Base-by-base conservation (phyloP, 2,888 invertebrate species). In the Coleophora flavipennella region DNA sequence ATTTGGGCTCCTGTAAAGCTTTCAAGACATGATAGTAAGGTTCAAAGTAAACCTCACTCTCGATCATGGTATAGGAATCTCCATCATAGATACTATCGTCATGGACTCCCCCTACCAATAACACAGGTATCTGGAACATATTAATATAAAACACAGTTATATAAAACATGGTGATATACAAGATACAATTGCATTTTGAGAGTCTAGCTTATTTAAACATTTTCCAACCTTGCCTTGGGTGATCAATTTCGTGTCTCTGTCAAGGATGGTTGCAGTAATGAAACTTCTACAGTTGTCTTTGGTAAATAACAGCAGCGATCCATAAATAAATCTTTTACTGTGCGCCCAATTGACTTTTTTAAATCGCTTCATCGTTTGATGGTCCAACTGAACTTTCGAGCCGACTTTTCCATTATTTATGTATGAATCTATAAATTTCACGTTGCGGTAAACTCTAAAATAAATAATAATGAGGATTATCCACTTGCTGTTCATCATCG, bases 11-110 rank as follows among this genome's bases (percentile, higher is more conserved):
- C 59, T 91, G 88, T 20, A 95, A 63, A 29, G 89, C 91, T 46
- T 83, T 85, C 36, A 93, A 76, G 0, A 93, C 90, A 51, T 92
- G 91, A 44, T 86, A 81, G 61, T 94, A 95, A 0, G 94, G 92
- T 59, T 94, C 94, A 66, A 92, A 94, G 66, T 91, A 95, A 1
- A 92, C 90, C 44, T 89, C 89, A 35, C 92, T 90, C 68, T 94
- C 93, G 25, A 92, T 87, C 91, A 95, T 91, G 1, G 86, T 65
- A 50, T 71, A 80, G 1, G 40, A 38, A 10, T 65, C 66, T 9
- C 55, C 49, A 20, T 43, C 44, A 28, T 59, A 58, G 2, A 75
- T 43, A n/a, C n/a, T n/a, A 33, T 60, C 44, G 10, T 56, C 53
- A 13, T 54, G 50, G 13, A 50, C 44, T 26, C 43, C 47, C 1